A percentile compares a stretch with the other conserved stretches of the same genome.
These are phyloP conservation scores for Eriosoma lanigerum DNA, from an alignment of 1,140 invertebrate genomes.

Conservation along the genomic window DNA sequence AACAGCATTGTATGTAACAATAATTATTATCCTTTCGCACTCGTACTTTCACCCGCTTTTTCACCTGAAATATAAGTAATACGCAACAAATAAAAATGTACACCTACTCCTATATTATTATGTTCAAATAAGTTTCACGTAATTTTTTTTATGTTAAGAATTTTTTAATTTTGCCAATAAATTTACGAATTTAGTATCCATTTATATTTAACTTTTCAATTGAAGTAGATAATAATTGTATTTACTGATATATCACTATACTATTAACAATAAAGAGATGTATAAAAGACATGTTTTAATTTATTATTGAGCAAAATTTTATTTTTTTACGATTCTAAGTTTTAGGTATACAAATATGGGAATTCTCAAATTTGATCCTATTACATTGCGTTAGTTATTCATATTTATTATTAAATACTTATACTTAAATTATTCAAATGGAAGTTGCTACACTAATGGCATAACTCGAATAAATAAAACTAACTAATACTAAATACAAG, in stretches of 20 bases:
- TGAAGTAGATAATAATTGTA: too few relatives aligned
- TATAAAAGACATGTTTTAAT: not conserved
- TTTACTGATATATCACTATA: too few relatives aligned
- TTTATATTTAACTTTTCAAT: too few relatives aligned
- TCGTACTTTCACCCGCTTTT: conserved; percentile 50
- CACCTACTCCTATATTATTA: not conserved
- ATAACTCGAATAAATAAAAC: conserved; percentile 37
- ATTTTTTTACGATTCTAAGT: not conserved
- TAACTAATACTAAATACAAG: too few relatives aligned
- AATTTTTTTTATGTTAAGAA: not conserved
- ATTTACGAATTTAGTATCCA: too few relatives aligned
- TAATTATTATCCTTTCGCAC: conserved; percentile 51
- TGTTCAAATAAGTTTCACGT: not conserved
- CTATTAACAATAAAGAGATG: not conserved
- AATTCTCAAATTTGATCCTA: not conserved
- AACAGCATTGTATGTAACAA: conserved; percentile 42
- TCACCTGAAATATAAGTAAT: conserved; percentile 32
- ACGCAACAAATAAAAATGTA: conserved; percentile 44
- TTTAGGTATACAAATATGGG: not conserved
- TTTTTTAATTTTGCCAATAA: not conserved
- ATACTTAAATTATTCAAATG: not conserved
- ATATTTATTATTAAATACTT: not conserved
- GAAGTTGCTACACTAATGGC: conserved; percentile 5
- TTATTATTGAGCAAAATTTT: not conserved
- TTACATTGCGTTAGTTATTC: too few relatives aligned